These are phyloP conservation scores for Hormaphis cornu DNA, from an alignment of 1,140 invertebrate genomes.

Conservation along the genomic window DNA sequence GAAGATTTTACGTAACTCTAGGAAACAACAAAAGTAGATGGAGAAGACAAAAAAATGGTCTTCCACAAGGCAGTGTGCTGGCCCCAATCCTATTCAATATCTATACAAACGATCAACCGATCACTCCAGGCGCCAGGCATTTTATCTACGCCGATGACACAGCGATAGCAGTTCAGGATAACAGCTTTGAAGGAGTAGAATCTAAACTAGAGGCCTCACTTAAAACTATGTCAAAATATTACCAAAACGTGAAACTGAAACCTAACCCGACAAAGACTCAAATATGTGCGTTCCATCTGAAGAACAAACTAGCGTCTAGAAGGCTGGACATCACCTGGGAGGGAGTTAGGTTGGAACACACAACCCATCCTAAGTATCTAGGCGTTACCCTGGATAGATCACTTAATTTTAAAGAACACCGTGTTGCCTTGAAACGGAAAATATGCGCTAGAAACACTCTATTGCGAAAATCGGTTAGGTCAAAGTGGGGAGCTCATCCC, in stretches of 20 bases:
- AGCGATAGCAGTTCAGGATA: conserved; percentile 27
- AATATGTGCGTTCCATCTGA: conserved; percentile 11
- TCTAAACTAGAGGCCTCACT: no score
- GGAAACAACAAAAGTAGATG: conserved; percentile 17
- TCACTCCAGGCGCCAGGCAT: neutral
- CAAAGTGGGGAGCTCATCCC: no score
- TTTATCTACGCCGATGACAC: conserved; percentile 37
- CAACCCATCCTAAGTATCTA: neutral
- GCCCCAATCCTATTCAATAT: conserved; percentile 38
- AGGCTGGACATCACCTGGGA: neutral
- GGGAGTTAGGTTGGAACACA: no score
- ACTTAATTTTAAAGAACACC: no score
- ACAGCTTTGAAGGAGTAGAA: no score
- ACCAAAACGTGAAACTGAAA: neutral
- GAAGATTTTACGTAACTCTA: conserved; percentile 32
- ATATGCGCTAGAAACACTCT: no score
- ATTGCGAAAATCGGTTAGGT: no score
- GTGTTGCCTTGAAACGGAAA: no score
- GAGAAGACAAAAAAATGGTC: conserved; percentile 33
- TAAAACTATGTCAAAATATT: no score
- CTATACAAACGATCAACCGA: conserved; percentile 36
- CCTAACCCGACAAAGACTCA: conserved; percentile 9
- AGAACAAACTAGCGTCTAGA: conserved; percentile 1
- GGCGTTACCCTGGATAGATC: neutral
- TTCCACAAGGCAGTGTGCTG: conserved; percentile 39